Conservation (phyloP, 2,888 invertebrate species). For the Labia minor region DNA sequence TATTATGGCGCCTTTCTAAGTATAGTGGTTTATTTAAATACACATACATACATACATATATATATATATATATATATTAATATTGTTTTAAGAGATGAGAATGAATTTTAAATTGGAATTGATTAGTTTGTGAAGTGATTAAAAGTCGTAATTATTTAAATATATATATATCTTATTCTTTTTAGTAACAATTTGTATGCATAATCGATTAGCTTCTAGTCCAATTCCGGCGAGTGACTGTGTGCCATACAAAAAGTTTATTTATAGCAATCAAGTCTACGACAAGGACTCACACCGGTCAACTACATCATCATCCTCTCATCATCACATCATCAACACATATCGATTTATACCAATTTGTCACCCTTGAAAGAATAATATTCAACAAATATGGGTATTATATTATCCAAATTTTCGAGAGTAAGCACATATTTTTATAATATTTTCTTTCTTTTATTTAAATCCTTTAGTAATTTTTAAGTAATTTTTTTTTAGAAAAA, state of each 20-base stretch:
- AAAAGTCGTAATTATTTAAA: too few relatives aligned
- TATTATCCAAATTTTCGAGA: neutral
- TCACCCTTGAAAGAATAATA: too few relatives aligned
- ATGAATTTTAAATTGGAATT: too few relatives aligned
- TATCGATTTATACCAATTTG: too few relatives aligned
- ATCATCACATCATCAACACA: neutral
- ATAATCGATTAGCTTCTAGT: neutral
- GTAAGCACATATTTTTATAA: neutral
- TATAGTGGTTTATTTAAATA: too few relatives aligned
- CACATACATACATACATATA: too few relatives aligned
- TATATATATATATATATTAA: too few relatives aligned
- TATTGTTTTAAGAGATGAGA: too few relatives aligned
- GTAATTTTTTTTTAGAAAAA: constrained; percentile 40
- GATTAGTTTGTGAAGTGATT: too few relatives aligned
- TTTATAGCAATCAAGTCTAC: neutral
- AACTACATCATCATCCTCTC: neutral
- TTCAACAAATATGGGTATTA: neutral
- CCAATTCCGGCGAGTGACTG: neutral
- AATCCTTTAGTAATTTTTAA: constrained; percentile 15
- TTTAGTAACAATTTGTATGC: neutral
- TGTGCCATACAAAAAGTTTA: neutral
- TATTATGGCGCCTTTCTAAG: too few relatives aligned
- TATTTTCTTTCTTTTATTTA: neutral
- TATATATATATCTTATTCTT: too few relatives aligned
- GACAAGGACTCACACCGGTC: neutral